Evolutionary conservation across 2,797 vertebrate genomes (phyloP), one percentile per base, ranked within the genome.

Genomic region (Semaprochilodus insignis): DNA sequence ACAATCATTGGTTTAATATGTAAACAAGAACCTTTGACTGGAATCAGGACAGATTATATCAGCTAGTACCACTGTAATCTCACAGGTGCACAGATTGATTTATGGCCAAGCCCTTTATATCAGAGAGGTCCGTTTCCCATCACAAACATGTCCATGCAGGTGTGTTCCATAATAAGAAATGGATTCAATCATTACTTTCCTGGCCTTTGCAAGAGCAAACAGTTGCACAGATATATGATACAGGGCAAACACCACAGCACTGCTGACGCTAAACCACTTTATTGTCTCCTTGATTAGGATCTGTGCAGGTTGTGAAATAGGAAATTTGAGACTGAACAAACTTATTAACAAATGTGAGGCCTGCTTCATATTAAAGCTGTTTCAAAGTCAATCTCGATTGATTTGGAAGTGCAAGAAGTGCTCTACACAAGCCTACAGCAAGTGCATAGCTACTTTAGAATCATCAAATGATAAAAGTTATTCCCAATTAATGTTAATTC

Each of bases 321-420:
- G 90, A 90, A 83, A 92, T 91, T 87, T 82, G 82, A 91, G 85
- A 83, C 55, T 6, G 85, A 88, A 90, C 90, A 90, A 87, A 91
- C 70, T 48, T 55, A 70, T 73, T 51, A 65, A 62, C 40, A 59
- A 73, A 44, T 81, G 69, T 76, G 27, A 75, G 6, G 54, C 78
- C 84, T 86, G 81, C 67, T 62, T 85, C 76, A 80, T 65, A 69
- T 81, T 67, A 69, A 69, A 89, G 0, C 0, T 82, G 87, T 81
- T 74, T 87, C 83, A 82, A 82, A 89, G 23, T 51, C 36, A 55
- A 19, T 23, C 34, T 19, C 79, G 70, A 66, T 78, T 79, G 13
- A 69, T 75, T 6, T 31, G 67, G 21, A 74, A 74, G 31, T 5
- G n/a, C 31, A 59, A 14, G 36, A 23, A 48, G n/a, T 2, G 23